Evolutionary conservation across 2,113 vertebrate genomes (phyloP), one percentile per base, ranked within the genome.

Genomic region (Scomber colias): DNA sequence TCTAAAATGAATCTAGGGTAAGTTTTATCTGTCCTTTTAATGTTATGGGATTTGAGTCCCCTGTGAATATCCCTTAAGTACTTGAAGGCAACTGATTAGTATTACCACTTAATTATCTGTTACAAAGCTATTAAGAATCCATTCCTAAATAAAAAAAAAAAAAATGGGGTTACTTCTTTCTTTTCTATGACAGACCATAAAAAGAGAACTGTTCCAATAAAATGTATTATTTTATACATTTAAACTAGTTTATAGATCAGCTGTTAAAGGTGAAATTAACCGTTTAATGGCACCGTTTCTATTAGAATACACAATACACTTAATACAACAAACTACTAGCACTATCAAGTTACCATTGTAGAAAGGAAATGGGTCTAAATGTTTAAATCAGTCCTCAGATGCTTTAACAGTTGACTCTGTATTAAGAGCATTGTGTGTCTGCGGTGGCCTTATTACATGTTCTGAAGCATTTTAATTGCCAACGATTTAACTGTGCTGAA

Each of bases 61-160:
- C 27, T 81, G 71, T 78, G 64, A 80, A 87, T 83, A 78, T 79
- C 81, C 78, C 81, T 81, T 74, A 79, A 82, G 74, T 82, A 70
- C 60, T 90, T 84, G 15, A 85, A 79, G 66, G 77, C 68, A 66
- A 78, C 81, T 86, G 83, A 87, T 89, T 82, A 85, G 73, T 8
- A 40, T 40, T 64, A 83, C 54, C 61, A 83, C 49, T 85, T 87
- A 87, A 91, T 90, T 84, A 81, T 86, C 78, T 89, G 82, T 89
- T 87, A 87, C 46, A 81, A 79, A 82, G 70, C 87, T 75, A 90
- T 91, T 87, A 90, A 75, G 64, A 77, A 72, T n/a, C 19, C 77
- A 71, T 77, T 63, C 54, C 53, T 71, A 78, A 75, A 75, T 68
- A 51, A 71, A 30, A 27, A 69, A 85, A 77, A 81, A 71, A 69